phyloP scores from a whole-genome alignment of 2,797 vertebrate species.

The Florisuga fusca region DNA sequence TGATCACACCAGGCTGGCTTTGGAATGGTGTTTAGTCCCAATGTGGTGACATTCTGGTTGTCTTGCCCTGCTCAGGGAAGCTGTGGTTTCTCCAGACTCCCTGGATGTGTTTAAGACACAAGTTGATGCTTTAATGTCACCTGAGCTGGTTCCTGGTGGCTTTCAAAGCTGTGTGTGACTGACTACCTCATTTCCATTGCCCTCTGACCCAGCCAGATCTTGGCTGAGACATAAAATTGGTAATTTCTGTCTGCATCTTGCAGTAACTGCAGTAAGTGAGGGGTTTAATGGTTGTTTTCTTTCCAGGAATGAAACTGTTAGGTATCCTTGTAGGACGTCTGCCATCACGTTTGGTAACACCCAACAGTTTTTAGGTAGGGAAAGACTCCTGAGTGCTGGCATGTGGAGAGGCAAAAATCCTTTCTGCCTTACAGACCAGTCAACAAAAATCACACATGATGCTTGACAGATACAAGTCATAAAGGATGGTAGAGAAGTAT shows the following conservation, averaged over 20 bases:
- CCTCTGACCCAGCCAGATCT: not conserved
- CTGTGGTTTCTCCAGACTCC: not conserved
- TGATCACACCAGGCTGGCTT: not conserved
- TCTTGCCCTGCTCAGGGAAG: not conserved
- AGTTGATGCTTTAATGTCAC: not conserved
- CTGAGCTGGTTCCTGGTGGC: not conserved
- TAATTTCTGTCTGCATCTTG: not conserved
- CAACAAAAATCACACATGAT: not conserved
- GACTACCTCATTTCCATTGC: not conserved
- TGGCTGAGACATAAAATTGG: not conserved
- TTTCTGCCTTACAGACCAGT: not conserved
- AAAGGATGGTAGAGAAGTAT: not conserved
- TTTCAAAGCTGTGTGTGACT: not conserved
- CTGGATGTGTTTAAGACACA: not conserved
- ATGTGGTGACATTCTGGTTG: not conserved
- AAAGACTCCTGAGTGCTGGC: not conserved
- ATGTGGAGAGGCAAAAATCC: not conserved
- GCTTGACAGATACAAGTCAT: not conserved
- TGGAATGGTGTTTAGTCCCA: not conserved
- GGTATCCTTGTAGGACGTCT: no score
- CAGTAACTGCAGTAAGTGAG: not conserved
- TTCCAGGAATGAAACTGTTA: no score
- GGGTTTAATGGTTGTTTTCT: no score
- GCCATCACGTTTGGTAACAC: not conserved
- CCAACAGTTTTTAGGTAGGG: not conserved